Evolutionary conservation across 2,888 invertebrate genomes (phyloP), one percentile per base, ranked within the genome.

Genomic region (Protophormia terraenovae): DNA sequence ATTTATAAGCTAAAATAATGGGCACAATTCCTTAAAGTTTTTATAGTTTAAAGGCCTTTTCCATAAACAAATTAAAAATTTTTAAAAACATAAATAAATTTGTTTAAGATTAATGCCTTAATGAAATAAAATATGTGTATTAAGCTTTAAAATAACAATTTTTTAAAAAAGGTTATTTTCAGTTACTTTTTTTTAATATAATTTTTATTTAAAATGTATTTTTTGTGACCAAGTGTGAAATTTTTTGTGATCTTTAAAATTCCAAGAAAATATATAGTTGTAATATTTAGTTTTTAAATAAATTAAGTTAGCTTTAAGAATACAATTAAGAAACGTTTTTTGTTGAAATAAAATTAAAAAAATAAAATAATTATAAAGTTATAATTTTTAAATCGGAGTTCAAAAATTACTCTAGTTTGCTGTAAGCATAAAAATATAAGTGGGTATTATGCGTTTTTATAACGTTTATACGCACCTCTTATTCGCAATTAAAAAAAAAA

Each of bases 221-320:
- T 47, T 47, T 19, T 19, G 1, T 19, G n/a, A 7, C 19, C 19
- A 29, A 10, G 19, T 60, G 32, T 19, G 32, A 60, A 60, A 60
- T 19, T 32, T 8, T 19, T 62, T 64, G 75, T 75, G 75, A 75
- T 64, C 38, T 50, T 35, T 10, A 16, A 45, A 72, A 19, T 75
- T 53, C 53, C 35, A 75, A 32, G 16, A 19, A 47, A 45, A 60
- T n/a, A n/a, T n/a, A n/a, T 24, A 38, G 12, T 27, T n/a, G 47
- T 58, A 16, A 2, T 35, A 14, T 32, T 12, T 38, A 71, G 27
- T 19, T 41, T 27, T 62, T 41, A 29, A 16, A 27, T 55, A 38
- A 24, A 10, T 64, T 66, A 66, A n/a, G 27, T n/a, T 64, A 45
- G 27, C 8, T 55, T 38, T 71, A 55, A 55, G 24, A 38, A 19